Evolutionary conservation across 1,140 invertebrate species (phyloP).

Genomic region (Neodiprion virginianus): DNA sequence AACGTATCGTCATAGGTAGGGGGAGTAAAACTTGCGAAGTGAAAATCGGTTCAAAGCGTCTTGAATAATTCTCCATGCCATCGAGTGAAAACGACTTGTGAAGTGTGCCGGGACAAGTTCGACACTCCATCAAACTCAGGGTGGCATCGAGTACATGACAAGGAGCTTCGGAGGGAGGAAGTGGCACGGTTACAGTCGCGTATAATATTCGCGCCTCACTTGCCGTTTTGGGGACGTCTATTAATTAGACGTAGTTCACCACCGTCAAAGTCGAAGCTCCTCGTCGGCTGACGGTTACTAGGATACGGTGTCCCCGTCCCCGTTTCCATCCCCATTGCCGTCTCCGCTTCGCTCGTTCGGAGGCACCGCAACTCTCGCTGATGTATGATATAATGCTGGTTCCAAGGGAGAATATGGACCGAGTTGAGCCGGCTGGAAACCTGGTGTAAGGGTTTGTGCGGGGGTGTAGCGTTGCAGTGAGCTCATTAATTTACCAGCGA

Average conservation of each 20-base stretch:
- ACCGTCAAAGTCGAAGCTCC: conserved; percentile 5
- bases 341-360: conserved; percentile 14
- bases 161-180: too few species aligned
- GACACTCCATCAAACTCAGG: too few species aligned
- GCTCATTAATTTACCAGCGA: conserved; percentile 59
- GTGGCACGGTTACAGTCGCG: background rate
- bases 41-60: too few species aligned
- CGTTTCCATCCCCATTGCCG: conserved; percentile 9
- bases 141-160: too few species aligned
- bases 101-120: too few species aligned
- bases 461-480: conserved; percentile 56
- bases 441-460: conserved; percentile 54
- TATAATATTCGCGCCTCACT: background rate
- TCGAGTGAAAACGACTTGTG: too few species aligned
- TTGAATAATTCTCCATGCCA: too few species aligned
- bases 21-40: too few species aligned
- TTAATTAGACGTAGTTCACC: conserved; percentile 7
- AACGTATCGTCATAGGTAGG: too few species aligned
- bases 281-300: conserved; percentile 40
- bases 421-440: conserved; percentile 35
- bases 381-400: conserved; percentile 59
- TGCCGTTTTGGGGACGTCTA: conserved; percentile 1
- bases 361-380: conserved; percentile 38
- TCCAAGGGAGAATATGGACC: conserved; percentile 46
- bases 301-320: conserved; percentile 40